Evolutionary conservation across 2,113 vertebrate genomes (phyloP).

Genomic region (Macrotis lagotis): DNA sequence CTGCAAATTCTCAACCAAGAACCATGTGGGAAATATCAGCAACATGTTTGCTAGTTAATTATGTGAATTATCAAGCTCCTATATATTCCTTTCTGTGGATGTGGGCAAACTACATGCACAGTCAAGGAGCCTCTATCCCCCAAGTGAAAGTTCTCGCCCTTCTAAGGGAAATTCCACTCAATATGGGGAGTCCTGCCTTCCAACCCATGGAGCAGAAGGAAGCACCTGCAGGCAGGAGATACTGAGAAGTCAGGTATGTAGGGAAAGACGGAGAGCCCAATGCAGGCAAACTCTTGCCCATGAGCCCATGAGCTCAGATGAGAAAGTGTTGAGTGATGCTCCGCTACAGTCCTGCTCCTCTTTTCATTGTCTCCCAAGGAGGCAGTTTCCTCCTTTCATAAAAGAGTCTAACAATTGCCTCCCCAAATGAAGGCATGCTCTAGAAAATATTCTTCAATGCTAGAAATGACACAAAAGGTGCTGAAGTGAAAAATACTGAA

Average conservation of each 20-base stretch:
- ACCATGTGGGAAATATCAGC: not conserved
- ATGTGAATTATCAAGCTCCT: constrained; percentile 5
- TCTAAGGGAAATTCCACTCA: not conserved
- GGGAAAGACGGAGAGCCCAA: too few species aligned
- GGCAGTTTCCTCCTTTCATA: not conserved
- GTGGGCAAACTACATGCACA: not conserved
- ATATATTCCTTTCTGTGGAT: not conserved
- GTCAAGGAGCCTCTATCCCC: not conserved
- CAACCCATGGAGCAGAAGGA: not conserved
- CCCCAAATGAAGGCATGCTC: too few species aligned
- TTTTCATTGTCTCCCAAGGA: not conserved
- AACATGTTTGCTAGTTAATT: constrained; percentile 14
- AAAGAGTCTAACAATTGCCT: not conserved
- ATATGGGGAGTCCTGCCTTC: not conserved
- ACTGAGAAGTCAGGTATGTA: not conserved
- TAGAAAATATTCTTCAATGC: too few species aligned
- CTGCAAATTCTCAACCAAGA: constrained; percentile 50
- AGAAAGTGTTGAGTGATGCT: not conserved
- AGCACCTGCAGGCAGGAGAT: constrained; percentile 1
- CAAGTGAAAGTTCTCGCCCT: not conserved
- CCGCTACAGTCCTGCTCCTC: not conserved
- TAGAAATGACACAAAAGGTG: too few species aligned
- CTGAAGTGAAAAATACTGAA: too few species aligned
- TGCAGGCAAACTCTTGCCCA: constrained; percentile 14
- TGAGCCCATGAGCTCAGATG: not conserved